A percentile compares a stretch with the other conserved stretches of the same genome.
phyloP scores from a whole-genome alignment of 2,113 vertebrate species.

The Pelecanoides urinatrix region DNA sequence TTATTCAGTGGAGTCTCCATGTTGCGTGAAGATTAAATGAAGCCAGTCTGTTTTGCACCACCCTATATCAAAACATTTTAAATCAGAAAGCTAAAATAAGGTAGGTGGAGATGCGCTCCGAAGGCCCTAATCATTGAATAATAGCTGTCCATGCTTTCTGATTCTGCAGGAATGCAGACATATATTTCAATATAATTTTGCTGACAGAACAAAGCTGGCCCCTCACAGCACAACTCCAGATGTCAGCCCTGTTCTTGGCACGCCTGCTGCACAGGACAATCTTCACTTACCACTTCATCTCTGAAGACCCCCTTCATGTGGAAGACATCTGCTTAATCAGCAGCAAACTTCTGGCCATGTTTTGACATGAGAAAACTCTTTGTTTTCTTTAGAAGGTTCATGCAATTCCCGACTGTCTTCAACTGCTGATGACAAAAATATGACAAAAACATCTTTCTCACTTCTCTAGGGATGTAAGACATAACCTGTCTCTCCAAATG shows the following conservation, averaged over 20 bases:
- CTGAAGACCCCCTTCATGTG: not conserved
- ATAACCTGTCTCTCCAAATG: not conserved
- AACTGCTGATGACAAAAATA: not conserved
- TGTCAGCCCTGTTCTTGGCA: not conserved
- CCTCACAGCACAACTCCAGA: not conserved
- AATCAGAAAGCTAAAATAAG: not conserved
- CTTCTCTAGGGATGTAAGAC: not conserved
- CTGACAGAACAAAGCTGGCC: not conserved
- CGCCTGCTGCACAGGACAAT: not conserved
- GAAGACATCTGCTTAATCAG: not conserved
- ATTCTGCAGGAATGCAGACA: not conserved
- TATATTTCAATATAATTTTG: not conserved
- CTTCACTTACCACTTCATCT: not conserved
- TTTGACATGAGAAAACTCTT: not conserved
- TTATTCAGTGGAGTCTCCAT: not conserved
- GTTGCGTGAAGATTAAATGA: not conserved
- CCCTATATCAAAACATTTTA: not conserved
- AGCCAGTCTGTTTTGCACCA: not conserved
- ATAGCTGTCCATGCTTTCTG: not conserved
- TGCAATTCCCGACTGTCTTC: not conserved
- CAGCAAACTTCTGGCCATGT: not conserved
- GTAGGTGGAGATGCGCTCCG: fast-evolving
- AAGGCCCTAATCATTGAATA: not conserved
- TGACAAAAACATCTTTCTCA: not conserved
- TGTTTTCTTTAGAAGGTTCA: not conserved